A percentile compares a stretch with the other conserved stretches of the same genome.
These are phyloP conservation scores for Erinaceus europaeus DNA, from an alignment of 2,113 vertebrate genomes.

Conservation along the genomic window DNA sequence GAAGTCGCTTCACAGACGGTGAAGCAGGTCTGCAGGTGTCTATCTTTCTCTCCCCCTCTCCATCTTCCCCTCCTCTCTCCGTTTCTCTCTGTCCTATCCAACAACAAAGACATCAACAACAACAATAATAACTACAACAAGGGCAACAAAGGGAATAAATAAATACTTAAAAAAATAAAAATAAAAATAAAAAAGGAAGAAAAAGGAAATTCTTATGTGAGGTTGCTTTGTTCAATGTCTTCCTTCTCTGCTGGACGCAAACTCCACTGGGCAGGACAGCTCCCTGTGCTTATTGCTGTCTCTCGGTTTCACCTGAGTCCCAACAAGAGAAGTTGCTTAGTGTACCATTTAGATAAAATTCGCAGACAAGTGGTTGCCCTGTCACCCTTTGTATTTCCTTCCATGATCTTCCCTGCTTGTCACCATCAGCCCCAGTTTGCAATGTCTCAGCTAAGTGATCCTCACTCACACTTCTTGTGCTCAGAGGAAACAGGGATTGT, in stretches of 20 bases:
- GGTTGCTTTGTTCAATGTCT: background rate
- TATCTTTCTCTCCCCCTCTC: too few species aligned
- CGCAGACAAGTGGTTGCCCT: background rate
- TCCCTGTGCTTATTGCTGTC: background rate
- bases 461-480: fast-evolving
- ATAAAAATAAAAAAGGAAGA: too few species aligned
- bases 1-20: too few species aligned
- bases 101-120: too few species aligned
- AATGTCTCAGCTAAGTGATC: background rate
- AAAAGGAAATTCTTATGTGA: background rate
- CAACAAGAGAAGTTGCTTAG: background rate
- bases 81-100: too few species aligned
- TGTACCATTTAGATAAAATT: background rate
- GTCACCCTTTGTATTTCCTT: background rate
- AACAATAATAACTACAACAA: too few species aligned
- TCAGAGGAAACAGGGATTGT: background rate
- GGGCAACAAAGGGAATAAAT: too few species aligned
- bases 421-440: fast-evolving
- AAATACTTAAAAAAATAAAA: too few species aligned
- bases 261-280: background rate
- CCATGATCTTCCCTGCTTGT: background rate
- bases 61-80: too few species aligned
- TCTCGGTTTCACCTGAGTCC: background rate
- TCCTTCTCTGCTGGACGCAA: background rate
- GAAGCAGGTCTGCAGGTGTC: too few species aligned